Evolutionary conservation across 2,113 vertebrate species (phyloP).

Genomic region (Steatornis caripensis): DNA sequence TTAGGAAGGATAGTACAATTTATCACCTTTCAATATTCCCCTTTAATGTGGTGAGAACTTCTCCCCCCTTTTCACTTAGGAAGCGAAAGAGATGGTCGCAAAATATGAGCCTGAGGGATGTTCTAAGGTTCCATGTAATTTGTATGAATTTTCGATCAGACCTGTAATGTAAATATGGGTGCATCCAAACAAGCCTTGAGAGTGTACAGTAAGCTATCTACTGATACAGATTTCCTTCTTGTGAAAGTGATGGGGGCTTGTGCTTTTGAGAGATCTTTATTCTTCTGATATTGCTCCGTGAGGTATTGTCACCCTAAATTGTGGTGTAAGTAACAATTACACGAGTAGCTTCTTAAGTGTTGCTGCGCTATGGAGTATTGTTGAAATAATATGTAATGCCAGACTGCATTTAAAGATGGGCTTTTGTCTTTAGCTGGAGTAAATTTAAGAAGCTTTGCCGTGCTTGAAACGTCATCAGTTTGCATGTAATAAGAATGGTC

Average conservation of each 20-base stretch:
- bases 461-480: constrained; percentile 35
- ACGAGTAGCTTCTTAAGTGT: not conserved
- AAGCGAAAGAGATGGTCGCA: not conserved
- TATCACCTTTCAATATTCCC: not conserved
- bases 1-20: not conserved
- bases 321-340: not conserved
- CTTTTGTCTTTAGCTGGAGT: not conserved
- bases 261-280: not conserved
- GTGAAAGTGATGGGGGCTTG: not conserved
- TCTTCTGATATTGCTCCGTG: not conserved
- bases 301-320: not conserved
- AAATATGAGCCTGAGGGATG: not conserved
- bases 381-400: not conserved
- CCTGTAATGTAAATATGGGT: not conserved
- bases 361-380: not conserved
- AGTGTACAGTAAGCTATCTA: not conserved
- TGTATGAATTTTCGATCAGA: not conserved
- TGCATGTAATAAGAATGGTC: not conserved
- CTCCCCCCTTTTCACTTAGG: not conserved
- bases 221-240: not conserved
- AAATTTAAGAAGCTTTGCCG: constrained; percentile 40
- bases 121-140: not conserved
- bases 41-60: not conserved
- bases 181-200: not conserved
- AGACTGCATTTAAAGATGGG: not conserved